Evolutionary conservation across 2,888 invertebrate genomes (phyloP), one percentile per base, ranked within the genome.

Genomic region (Chloroclystis v-ata): DNA sequence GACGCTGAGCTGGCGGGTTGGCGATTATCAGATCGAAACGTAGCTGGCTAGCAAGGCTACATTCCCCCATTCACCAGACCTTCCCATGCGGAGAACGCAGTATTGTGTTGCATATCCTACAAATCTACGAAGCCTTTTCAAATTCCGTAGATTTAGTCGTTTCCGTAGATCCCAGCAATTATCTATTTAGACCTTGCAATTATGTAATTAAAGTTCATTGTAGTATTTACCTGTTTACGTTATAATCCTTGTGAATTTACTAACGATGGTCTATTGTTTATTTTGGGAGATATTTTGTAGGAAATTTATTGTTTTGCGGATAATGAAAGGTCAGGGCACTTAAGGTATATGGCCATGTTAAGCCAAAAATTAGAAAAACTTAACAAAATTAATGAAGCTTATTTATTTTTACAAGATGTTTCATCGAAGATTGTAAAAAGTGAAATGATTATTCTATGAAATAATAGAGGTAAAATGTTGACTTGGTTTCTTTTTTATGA

Each of bases 1-100:
- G n/a, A n/a, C n/a, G n/a, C n/a, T n/a, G n/a, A n/a, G n/a, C n/a
- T n/a, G n/a, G n/a, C n/a, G n/a, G n/a, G n/a, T n/a, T n/a, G n/a
- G n/a, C n/a, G n/a, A n/a, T n/a, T n/a, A n/a, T n/a, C n/a, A n/a
- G n/a, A 35, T 33, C 47, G 41, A 25, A 7, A 13, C 11, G 51
- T 54, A 44, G 64, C 63, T 59, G 59, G 59, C 59, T 50, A 46
- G 49, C 37, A 69, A 69, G 70, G 69, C 53, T 49, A 42, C 39
- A 49, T 43, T 59, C n/a, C 39, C 37, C 42, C 56, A 48, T 52
- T 63, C 65, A 62, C 61, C 56, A 44, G 56, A n/a, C n/a, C 48
- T 65, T 56, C 56, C 56, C 63, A 63, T 61, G 56, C 56, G n/a
- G n/a, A n/a, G n/a, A n/a, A 61, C 63, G 59, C 51, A 46, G 48